Conservation (phyloP, 2,888 invertebrate species). For the Gandaritis pyraliata region DNA sequence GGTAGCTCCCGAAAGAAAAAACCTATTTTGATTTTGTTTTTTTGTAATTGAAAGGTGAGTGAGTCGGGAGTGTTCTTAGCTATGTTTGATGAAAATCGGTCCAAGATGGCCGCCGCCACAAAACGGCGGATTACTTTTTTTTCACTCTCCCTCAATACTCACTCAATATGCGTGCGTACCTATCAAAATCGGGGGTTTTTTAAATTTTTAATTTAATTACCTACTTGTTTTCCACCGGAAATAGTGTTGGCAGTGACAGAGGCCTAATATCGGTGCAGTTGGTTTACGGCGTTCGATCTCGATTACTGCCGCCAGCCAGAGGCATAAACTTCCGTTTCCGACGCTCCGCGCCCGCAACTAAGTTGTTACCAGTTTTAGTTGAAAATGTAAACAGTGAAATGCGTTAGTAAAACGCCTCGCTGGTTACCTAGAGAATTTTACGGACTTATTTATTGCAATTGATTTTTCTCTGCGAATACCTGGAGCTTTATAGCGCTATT, state of each 20-base stretch:
- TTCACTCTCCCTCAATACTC: no score
- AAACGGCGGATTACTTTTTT: no score
- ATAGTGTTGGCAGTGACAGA: conserved; percentile 47
- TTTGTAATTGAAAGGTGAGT: no score
- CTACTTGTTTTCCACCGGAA: no score
- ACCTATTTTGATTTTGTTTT: no score
- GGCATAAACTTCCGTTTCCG: conserved; percentile 52
- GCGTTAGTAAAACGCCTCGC: conserved; percentile 48
- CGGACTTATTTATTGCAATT: conserved; percentile 44
- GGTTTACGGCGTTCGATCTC: conserved; percentile 56
- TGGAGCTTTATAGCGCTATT: conserved; percentile 22
- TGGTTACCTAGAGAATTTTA: conserved; percentile 43
- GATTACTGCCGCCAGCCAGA: conserved; percentile 52
- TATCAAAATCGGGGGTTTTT: no score
- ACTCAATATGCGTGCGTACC: no score
- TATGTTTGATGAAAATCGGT: no score
- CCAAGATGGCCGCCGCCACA: no score
- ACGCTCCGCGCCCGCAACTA: conserved; percentile 53
- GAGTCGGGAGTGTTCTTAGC: no score
- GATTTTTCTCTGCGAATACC: conserved; percentile 39
- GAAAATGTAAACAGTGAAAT: conserved; percentile 49
- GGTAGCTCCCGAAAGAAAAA: no score
- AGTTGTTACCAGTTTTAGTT: conserved; percentile 54
- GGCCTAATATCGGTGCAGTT: conserved; percentile 37
- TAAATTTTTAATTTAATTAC: no score